These are phyloP conservation scores for Girardinus metallicus DNA, from an alignment of 2,797 vertebrate genomes.

Conservation along the genomic window DNA sequence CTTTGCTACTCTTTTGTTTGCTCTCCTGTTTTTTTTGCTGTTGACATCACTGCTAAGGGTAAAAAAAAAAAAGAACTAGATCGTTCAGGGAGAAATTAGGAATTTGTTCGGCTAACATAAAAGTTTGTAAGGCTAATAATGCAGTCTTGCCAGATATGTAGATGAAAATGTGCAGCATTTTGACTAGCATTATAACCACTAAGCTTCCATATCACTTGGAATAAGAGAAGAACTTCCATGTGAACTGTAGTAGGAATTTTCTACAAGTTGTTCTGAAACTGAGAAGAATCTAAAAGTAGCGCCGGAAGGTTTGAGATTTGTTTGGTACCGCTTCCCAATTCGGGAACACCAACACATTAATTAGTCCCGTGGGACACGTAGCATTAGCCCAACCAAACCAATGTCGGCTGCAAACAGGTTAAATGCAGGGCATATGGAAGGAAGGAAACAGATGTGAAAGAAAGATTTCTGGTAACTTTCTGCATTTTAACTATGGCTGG, in stretches of 20 bases:
- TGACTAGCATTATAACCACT: neutral
- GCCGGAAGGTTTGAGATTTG: neutral
- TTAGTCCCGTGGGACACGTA: neutral
- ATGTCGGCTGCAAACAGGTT: neutral
- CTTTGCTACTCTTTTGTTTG: slow-evolving; percentile 26
- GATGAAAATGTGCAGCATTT: neutral
- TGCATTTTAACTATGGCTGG: no score
- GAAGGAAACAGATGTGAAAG: neutral
- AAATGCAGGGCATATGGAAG: neutral
- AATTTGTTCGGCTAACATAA: neutral
- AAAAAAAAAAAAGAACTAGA: neutral
- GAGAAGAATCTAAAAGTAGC: neutral
- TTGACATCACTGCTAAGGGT: neutral
- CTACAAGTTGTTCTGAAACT: neutral
- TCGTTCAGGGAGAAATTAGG: neutral
- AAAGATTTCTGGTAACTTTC: neutral
- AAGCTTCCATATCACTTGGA: neutral
- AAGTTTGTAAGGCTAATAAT: neutral
- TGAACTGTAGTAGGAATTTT: neutral
- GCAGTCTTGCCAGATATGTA: neutral
- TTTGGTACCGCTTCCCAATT: neutral
- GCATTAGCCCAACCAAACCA: neutral
- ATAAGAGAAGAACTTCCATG: neutral
- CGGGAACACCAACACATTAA: neutral
- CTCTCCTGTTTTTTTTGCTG: neutral